Evolutionary conservation across 2,888 invertebrate species (phyloP), one percentile per base, ranked within the genome.

Genomic region (Crematogaster levior): DNA sequence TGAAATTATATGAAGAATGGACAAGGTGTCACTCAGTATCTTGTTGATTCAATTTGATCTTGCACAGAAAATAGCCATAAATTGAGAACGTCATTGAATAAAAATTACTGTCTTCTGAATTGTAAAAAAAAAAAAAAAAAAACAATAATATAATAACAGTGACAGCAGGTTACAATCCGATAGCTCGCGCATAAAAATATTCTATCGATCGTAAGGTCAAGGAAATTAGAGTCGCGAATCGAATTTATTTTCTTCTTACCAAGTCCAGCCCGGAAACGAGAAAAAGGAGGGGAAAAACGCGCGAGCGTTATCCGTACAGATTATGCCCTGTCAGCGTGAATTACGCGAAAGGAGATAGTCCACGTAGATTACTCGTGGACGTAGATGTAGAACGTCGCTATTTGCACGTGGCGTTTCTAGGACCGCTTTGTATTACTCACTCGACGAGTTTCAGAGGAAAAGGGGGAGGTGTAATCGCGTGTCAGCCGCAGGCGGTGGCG

Each of bases 401-500:
- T 68, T 77, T 56, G 77, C 77, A 75, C 75, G 51, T 66, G 24
- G 53, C 43, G 37, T 24, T 18, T 77, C 68, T 68, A 68, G 68
- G 53, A 68, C 1, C 43, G 70, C 68, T 40, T 68, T 56, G 68
- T 77, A n/a, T n/a, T n/a, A 77, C 68, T 68, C 56, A 68, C 70
- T 30, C 70, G 63, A 53, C 75, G 40, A 40, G 68, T 53, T 51
- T 30, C 40, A n/a, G 15, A 21, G 53, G 66, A 53, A n/a, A 24
- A 53, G 51, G 34, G 70, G 21, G 2, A 51, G 15, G 24, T 56
- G 30, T 77, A 70, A 77, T 77, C 77, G 70, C 70, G 77, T 70
- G 77, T 77, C 77, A 77, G 77, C 70, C 77, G 77, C 77, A 70
- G 77, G 70, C 70, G 56, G 53, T 7, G 58, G 24, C n/a, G 34